Percentiles rank a stretch among this genome's conserved stretches.
phyloP scores from a whole-genome alignment of 2,113 vertebrate genomes.

The Spizaetus ornatus region DNA sequence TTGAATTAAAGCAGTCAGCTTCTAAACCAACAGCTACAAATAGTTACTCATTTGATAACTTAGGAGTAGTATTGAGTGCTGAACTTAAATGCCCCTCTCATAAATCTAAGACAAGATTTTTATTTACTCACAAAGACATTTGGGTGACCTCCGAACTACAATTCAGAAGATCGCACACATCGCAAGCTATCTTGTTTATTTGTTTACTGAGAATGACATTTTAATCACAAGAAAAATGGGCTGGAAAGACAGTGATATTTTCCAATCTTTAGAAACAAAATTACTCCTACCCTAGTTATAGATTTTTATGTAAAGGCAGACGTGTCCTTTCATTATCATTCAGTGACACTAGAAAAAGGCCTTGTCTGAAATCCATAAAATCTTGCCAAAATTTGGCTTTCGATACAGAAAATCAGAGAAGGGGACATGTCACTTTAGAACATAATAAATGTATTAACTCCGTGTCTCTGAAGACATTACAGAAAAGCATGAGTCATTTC shows the following conservation, averaged over 20 bases:
- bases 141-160: background rate
- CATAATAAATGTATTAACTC: background rate
- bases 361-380: background rate
- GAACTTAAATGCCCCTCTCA: background rate
- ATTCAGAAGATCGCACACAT: background rate
- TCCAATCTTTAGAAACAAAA: background rate
- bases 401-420: background rate
- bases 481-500: background rate
- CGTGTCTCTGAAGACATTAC: background rate
- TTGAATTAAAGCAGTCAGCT: background rate
- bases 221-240: background rate
- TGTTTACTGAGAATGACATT: constrained; percentile 34
- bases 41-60: background rate
- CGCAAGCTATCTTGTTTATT: background rate
- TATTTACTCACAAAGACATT: background rate
- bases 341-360: background rate
- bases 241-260: background rate
- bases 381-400: background rate
- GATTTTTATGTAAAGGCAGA: background rate
- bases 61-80: background rate
- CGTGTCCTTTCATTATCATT: background rate
- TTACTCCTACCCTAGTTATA: background rate
- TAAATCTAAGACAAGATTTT: constrained; percentile 26
- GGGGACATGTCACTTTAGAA: background rate
- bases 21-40: background rate